Conservation (phyloP, 2,113 vertebrate genomes). For the Raja brachyura region DNA sequence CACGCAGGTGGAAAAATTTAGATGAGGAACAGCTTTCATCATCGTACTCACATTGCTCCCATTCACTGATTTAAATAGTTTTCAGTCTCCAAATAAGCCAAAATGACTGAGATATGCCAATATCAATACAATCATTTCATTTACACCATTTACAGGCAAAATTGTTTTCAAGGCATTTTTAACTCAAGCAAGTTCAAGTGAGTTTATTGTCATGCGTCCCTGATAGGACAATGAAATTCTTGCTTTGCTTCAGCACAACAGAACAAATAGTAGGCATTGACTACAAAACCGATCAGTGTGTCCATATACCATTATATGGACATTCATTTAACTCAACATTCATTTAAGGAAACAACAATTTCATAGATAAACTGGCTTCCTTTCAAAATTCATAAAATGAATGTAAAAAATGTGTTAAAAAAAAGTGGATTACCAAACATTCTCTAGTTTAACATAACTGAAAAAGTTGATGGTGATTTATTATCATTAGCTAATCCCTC, state of each 20-base stretch:
- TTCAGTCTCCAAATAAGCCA: neutral
- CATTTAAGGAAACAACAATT: neutral
- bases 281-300: too few relatives aligned
- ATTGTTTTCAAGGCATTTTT: conserved; percentile 13
- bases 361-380: neutral
- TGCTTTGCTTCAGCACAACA: too few relatives aligned
- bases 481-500: neutral
- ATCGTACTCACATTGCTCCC: neutral
- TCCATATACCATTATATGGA: too few relatives aligned
- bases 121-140: conserved; percentile 8
- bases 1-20: neutral
- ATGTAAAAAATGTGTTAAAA: neutral
- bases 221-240: too few relatives aligned
- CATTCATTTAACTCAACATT: conserved; percentile 23
- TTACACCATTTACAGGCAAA: neutral
- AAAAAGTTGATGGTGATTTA: neutral
- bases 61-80: neutral
- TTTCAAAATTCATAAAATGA: neutral
- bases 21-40: conserved; percentile 12
- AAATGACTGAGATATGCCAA: conserved; percentile 23
- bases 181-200: too few relatives aligned
- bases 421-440: neutral
- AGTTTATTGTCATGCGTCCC: too few relatives aligned
- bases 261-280: too few relatives aligned
- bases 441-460: neutral